A percentile compares a stretch with the other conserved stretches of the same genome.
phyloP scores from a whole-genome alignment of 2,113 vertebrate species.

The Bos taurus region DNA sequence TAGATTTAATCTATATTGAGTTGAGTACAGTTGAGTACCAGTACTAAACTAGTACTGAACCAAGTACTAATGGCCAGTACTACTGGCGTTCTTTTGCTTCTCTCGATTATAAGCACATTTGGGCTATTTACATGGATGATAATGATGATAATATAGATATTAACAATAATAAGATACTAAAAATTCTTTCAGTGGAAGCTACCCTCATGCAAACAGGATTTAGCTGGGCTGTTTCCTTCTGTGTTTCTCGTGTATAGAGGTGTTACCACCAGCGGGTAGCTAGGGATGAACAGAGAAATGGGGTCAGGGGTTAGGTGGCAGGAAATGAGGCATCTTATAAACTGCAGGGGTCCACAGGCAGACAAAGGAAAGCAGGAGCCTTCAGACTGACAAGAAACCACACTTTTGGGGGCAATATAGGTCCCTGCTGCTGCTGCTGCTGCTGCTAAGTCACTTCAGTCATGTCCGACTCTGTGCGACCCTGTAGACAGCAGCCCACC shows the following conservation, averaged over 20 bases:
- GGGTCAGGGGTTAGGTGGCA: not conserved
- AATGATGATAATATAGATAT: not conserved
- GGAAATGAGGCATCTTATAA: not conserved
- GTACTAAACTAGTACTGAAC: not conserved
- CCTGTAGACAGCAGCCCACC: too few species aligned
- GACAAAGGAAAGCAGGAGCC: not conserved
- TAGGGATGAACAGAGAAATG: not conserved
- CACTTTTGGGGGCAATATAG: fast-evolving
- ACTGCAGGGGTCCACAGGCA: not conserved
- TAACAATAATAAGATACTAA: not conserved
- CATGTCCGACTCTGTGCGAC: fast-evolving
- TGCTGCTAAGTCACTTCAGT: too few species aligned
- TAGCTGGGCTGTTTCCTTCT: not conserved
- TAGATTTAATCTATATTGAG: not conserved
- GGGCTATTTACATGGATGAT: not conserved
- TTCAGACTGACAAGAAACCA: not conserved
- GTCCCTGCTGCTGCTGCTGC: not conserved
- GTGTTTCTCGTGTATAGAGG: not conserved
- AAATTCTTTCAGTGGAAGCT: not conserved
- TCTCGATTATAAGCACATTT: not conserved
- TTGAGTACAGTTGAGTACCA: not conserved
- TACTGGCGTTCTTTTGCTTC: not conserved
- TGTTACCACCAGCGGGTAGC: not conserved
- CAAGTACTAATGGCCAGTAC: not conserved
- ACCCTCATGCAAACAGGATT: not conserved